Conservation (phyloP, 2,113 vertebrate species). For the Microcebus tavaratra region DNA sequence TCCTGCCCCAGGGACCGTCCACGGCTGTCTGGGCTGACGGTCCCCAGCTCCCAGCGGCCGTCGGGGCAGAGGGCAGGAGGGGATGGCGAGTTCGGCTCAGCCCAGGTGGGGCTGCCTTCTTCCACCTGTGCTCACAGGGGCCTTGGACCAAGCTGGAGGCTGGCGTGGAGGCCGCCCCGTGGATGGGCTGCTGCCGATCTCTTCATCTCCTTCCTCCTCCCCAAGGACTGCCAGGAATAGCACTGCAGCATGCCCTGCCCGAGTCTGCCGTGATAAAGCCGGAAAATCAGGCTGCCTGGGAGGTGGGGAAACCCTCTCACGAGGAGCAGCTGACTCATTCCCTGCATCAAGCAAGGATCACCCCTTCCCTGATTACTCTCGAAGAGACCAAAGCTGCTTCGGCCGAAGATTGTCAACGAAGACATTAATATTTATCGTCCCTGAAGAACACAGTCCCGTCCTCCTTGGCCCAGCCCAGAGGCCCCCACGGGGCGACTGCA, state of each 20-base stretch:
- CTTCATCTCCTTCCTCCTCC: not conserved
- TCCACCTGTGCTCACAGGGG: not conserved
- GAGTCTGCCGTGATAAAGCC: not conserved
- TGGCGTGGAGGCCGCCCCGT: not conserved
- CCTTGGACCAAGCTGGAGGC: not conserved
- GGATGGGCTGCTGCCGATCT: not conserved
- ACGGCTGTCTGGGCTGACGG: not conserved
- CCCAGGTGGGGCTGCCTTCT: not conserved
- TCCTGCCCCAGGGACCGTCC: not conserved
- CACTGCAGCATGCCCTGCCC: fast-evolving
- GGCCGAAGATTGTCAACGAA: not conserved
- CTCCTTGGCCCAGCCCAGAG: too few species aligned
- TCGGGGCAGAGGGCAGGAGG: not conserved
- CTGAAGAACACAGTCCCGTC: not conserved
- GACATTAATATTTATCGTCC: conserved; percentile 21
- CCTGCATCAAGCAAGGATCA: not conserved
- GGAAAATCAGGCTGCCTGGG: conserved; percentile 3
- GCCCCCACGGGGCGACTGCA: too few species aligned
- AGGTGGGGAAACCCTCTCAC: not conserved
- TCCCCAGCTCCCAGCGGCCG: not conserved
- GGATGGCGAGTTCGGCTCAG: not conserved
- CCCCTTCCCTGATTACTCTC: not conserved
- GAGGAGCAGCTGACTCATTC: not conserved
- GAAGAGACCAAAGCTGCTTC: conserved; percentile 30
- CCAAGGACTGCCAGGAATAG: not conserved